phyloP scores from a whole-genome alignment of 2,888 invertebrate species.

The Diadegma fenestrale region DNA sequence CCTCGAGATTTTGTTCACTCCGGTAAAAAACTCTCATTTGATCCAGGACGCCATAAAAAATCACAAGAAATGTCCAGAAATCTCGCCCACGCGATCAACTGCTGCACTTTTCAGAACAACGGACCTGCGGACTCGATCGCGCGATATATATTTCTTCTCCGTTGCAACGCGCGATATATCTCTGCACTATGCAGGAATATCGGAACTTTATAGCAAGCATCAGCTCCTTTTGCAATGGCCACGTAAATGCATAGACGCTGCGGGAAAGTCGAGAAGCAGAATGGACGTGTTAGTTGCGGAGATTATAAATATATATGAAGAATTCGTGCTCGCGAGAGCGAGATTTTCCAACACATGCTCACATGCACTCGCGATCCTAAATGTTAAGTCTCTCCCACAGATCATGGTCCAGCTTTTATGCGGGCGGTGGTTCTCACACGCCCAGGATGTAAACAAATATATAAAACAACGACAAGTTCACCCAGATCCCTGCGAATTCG shows the following conservation, averaged over 20 bases:
- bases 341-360: constrained; percentile 36
- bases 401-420: constrained; percentile 59
- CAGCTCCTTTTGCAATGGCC: constrained; percentile 35
- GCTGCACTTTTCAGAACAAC: constrained; percentile 12
- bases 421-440: constrained; percentile 46
- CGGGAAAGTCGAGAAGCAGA: not conserved
- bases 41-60: too few relatives aligned
- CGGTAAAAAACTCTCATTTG: too few relatives aligned
- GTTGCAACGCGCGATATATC: constrained; percentile 21
- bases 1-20: too few relatives aligned
- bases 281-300: constrained; percentile 39
- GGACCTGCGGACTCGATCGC: constrained; percentile 16
- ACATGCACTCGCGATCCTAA: constrained; percentile 72
- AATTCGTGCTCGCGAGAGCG: constrained; percentile 31
- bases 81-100: constrained; percentile 43
- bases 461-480: not conserved
- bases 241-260: not conserved
- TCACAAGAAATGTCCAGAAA: not conserved
- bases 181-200: too few relatives aligned
- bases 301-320: constrained; percentile 49
- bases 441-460: constrained; percentile 43
- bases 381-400: constrained; percentile 82
- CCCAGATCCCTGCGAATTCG: not conserved
- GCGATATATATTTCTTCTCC: not conserved
- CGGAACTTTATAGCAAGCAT: constrained; percentile 47